A percentile compares a stretch with the other conserved stretches of the same genome.
phyloP scores from a whole-genome alignment of 2,797 vertebrate species.

The Orestias chungarensis region DNA sequence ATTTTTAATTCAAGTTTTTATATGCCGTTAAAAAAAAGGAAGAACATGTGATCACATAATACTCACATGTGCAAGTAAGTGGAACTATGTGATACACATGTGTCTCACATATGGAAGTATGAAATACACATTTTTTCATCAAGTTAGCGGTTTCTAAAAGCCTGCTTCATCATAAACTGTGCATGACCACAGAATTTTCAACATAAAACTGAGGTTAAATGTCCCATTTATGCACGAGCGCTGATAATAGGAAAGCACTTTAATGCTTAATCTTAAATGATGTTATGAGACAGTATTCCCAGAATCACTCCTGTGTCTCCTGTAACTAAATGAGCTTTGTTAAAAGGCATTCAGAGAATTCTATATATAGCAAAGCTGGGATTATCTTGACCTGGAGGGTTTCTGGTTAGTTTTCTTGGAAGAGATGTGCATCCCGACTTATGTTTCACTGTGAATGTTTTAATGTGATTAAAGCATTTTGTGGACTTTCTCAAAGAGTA shows the following conservation, averaged over 20 bases:
- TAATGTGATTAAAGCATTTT: constrained; percentile 6
- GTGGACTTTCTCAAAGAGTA: not conserved
- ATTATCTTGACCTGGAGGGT: constrained; percentile 1
- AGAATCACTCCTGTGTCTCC: not conserved
- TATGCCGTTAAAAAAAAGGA: too few relatives aligned
- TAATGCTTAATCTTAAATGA: not conserved
- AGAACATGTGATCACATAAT: too few relatives aligned
- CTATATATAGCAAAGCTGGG: constrained; percentile 3
- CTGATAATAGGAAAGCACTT: not conserved
- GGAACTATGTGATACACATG: too few relatives aligned
- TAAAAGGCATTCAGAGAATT: constrained; percentile 6
- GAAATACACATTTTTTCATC: too few relatives aligned
- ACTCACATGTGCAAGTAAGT: too few relatives aligned
- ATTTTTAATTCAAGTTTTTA: too few relatives aligned
- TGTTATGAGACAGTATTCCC: not conserved
- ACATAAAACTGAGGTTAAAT: not conserved
- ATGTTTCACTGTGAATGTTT: not conserved
- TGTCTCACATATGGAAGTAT: too few relatives aligned
- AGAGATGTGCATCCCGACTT: not conserved
- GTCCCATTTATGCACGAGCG: not conserved
- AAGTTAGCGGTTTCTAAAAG: not conserved
- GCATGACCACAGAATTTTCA: not conserved
- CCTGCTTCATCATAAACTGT: not conserved
- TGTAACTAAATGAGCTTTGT: constrained; percentile 6
- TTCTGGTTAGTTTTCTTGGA: constrained; percentile 8